phyloP scores from a whole-genome alignment of 2,113 vertebrate genomes.

The Phyllopteryx taeniolatus region DNA sequence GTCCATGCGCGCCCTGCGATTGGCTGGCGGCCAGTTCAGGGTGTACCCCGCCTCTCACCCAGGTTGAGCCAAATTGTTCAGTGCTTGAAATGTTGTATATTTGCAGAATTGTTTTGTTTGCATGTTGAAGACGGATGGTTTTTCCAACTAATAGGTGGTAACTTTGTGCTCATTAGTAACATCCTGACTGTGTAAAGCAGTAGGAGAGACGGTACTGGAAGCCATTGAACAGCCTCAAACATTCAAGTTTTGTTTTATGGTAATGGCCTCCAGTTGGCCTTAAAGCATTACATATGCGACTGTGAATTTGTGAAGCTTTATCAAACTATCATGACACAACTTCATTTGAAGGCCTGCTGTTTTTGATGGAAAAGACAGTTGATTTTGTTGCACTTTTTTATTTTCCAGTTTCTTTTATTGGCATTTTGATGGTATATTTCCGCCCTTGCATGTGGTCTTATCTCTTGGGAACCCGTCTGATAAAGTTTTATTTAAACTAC shows the following conservation, averaged over 20 bases:
- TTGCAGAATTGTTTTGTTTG: conserved; percentile 35
- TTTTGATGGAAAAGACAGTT: conserved; percentile 25
- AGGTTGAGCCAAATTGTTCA: neutral
- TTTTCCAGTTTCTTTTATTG: conserved; percentile 2
- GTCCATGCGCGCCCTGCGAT: too few relatives aligned
- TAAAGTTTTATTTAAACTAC: conserved; percentile 13
- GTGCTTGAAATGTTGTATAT: neutral
- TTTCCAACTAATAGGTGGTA: conserved; percentile 44
- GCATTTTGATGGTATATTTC: conserved; percentile 22
- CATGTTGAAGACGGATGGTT: conserved; percentile 33
- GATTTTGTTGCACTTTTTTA: neutral
- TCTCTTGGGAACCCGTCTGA: conserved; percentile 1
- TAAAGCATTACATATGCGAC: conserved; percentile 25
- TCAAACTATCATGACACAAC: conserved; percentile 39
- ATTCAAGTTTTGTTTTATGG: conserved; percentile 57
- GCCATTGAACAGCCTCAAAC: conserved; percentile 38
- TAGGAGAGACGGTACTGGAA: conserved; percentile 43
- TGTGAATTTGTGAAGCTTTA: conserved; percentile 29
- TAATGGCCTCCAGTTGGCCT: conserved; percentile 43
- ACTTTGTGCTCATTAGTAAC: conserved; percentile 59
- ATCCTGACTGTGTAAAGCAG: conserved; percentile 66
- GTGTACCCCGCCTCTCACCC: too few relatives aligned
- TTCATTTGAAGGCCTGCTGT: conserved; percentile 37
- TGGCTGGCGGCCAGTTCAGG: too few relatives aligned
- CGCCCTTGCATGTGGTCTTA: neutral